These are phyloP conservation scores for Dendronephthya gigantea DNA, from an alignment of 64 coral and sea anemone genomes.

Conservation along the genomic window DNA sequence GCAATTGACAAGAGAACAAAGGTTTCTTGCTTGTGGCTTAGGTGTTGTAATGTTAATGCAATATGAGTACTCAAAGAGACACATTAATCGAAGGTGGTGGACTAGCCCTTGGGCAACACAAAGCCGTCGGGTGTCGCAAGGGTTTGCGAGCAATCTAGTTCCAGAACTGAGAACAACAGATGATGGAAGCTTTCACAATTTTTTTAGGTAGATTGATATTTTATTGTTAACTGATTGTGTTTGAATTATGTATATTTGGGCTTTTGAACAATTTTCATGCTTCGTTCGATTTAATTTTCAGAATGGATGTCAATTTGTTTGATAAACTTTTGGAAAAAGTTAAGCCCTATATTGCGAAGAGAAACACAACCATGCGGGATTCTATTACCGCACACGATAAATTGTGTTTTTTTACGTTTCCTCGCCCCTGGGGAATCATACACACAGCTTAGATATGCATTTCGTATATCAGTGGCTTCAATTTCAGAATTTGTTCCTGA, in stretches of 20 bases:
- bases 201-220: background rate
- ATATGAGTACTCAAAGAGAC: background rate
- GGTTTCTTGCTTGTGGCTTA: background rate
- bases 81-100: constrained; percentile 14
- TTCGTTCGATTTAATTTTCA: no score
- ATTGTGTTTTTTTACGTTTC: no score
- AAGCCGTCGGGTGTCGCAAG: background rate
- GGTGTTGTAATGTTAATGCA: background rate
- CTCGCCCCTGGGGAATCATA: no score
- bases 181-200: background rate
- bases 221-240: no score
- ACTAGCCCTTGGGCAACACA: background rate
- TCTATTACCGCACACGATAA: background rate
- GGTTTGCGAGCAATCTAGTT: constrained; percentile 8
- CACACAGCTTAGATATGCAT: no score
- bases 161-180: background rate
- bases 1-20: background rate
- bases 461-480: background rate
- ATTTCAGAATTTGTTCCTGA: background rate
- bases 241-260: no score
- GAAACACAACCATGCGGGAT: constrained; percentile 11
- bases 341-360: background rate
- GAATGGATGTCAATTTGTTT: no score
- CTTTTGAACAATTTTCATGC: no score
- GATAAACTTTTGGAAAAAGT: background rate